Evolutionary conservation across 2,888 invertebrate species (phyloP).

Genomic region (Latrodectus elegans): DNA sequence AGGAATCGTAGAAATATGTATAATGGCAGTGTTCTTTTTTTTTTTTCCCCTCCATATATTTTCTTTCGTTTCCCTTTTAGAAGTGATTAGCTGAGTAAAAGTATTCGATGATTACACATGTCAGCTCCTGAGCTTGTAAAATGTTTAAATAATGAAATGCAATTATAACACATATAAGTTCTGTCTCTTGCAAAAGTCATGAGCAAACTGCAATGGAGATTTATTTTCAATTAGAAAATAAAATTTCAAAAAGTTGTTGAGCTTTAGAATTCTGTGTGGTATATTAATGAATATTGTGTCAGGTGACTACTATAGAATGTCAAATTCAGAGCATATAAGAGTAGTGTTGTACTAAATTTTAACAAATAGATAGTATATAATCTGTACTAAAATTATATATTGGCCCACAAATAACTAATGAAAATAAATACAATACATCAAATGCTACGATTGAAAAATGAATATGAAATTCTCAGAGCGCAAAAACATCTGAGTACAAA

Average conservation of each 20-base stretch:
- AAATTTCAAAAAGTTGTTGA: neutral
- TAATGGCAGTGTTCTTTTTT: conserved; percentile 44
- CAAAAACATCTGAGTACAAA: too few relatives aligned
- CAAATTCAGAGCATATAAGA: too few relatives aligned
- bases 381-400: too few relatives aligned
- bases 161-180: neutral
- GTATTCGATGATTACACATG: conserved; percentile 27
- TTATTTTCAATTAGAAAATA: neutral
- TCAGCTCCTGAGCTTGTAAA: conserved; percentile 28
- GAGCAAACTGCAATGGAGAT: neutral
- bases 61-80: neutral
- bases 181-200: conserved; percentile 3
- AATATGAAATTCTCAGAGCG: too few relatives aligned
- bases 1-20: conserved; percentile 30
- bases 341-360: too few relatives aligned
- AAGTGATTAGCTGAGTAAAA: conserved; percentile 1
- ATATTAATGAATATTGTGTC: too few relatives aligned
- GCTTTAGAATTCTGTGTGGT: too few relatives aligned
- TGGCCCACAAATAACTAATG: too few relatives aligned
- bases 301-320: too few relatives aligned
- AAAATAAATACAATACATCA: too few relatives aligned
- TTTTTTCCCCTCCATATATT: conserved; percentile 3
- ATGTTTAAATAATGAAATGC: neutral
- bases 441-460: too few relatives aligned
- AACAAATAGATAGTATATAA: too few relatives aligned